Base-by-base conservation (phyloP, 2,113 vertebrate genomes). In the Tenebrosternarchus preto region DNA sequence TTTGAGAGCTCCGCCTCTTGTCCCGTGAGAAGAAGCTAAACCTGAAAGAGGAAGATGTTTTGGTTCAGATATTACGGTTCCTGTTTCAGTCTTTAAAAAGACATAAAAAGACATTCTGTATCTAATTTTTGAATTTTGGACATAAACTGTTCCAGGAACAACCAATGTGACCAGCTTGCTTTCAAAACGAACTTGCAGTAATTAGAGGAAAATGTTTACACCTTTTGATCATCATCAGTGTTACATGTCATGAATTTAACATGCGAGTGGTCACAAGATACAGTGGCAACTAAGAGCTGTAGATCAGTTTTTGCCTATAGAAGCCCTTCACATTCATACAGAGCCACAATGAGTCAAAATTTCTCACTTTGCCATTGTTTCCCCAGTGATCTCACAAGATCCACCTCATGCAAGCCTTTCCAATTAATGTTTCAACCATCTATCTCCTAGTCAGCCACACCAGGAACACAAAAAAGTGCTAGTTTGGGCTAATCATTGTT, bases 1-100 rank as follows among this genome's bases (percentile, higher is more conserved):
- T 93, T 92, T 94, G 96, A 66, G 90, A 91, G 88, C 91, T 86
- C 9, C 95, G 94, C 86, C 91, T 94, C 88, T 98, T 99, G 78
- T 99, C 97, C 0, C 97, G 93, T 0, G 96, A 98, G 93, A 99
- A 98, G 92, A 99, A 98, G 85, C 95, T 98, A 98, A 99, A 98
- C 94, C 98, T 99, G 87, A 64, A 76, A 72, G 0, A 19, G 25
- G 15, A 50, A 25, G 60, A 67, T 7, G n/a, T n/a, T n/a, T n/a
- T n/a, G n/a, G n/a, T n/a, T n/a, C 12, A 27, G n/a, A 27, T 20
- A 12, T 50, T 50, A 50, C 3, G 12, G 12, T 15, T 50, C 8
- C 43, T 15, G 43, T 50, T 15, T 50, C 43, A 50, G 43, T 15
- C 12, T 33, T 33, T 36, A 73, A 25, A 61, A 16, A 80, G 17